phyloP scores from a whole-genome alignment of 1,140 invertebrate species.

The Apolygus lucorum region DNA sequence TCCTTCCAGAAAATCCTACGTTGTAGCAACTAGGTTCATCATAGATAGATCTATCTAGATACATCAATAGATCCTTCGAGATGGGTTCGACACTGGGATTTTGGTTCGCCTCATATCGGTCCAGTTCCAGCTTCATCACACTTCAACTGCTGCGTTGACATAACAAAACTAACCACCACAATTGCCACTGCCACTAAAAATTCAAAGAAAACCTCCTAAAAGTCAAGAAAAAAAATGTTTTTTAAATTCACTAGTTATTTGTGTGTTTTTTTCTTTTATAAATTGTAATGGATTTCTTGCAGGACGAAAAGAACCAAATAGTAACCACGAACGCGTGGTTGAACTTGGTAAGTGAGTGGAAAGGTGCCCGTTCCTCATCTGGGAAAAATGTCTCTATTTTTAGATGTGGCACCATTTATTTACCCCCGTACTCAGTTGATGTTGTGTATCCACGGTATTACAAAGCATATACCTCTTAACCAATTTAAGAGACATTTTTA shows the following conservation, averaged over 20 bases:
- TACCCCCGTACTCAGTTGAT: slow-evolving; percentile 20
- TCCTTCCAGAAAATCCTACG: no score
- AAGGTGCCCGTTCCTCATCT: slow-evolving; percentile 21
- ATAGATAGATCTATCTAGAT: no score
- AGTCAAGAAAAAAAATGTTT: not conserved
- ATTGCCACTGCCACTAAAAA: not conserved
- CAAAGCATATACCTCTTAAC: slow-evolving; percentile 9
- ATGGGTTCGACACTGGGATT: no score
- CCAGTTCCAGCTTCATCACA: no score
- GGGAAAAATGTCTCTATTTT: slow-evolving; percentile 27
- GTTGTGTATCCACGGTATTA: slow-evolving; percentile 20
- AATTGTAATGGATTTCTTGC: slow-evolving; percentile 34
- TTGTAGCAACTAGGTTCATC: no score
- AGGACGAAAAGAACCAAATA: slow-evolving; percentile 66
- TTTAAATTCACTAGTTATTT: not conserved
- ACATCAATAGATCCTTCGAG: no score
- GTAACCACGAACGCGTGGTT: slow-evolving; percentile 87
- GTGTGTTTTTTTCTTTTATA: slow-evolving; percentile 13
- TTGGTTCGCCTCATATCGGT: no score
- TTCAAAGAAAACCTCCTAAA: not conserved
- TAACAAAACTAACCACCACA: no score
- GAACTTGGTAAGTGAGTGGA: slow-evolving; percentile 59
- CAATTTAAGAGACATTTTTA: slow-evolving; percentile 27
- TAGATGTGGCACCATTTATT: slow-evolving; percentile 12
- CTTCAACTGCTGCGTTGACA: no score